Percentiles rank a stretch among this genome's conserved stretches.
These are phyloP conservation scores for Caenorhabditis macrosperma DNA, from an alignment of 2,888 invertebrate species.

Conservation along the genomic window DNA sequence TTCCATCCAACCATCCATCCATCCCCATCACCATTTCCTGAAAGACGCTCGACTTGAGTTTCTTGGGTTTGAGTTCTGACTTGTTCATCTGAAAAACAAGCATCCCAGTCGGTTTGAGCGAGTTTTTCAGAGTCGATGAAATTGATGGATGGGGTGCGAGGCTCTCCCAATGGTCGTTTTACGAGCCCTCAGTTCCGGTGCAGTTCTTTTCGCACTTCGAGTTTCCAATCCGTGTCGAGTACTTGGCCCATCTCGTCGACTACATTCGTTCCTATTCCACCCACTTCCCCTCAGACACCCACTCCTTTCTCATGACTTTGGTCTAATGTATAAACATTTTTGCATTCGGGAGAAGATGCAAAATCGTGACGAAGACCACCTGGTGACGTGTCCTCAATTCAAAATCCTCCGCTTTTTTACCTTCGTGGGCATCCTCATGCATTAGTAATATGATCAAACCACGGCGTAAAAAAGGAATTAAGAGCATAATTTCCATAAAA, in stretches of 20 bases:
- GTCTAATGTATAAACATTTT: constrained; percentile 35
- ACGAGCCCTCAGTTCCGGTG: constrained; percentile 39
- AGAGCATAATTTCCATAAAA: not conserved
- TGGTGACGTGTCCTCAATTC: constrained; percentile 30
- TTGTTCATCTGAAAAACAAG: constrained; percentile 25
- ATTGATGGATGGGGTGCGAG: constrained; percentile 40
- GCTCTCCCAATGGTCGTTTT: constrained; percentile 18
- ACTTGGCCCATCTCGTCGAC: not conserved
- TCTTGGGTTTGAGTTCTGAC: not conserved
- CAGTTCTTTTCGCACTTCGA: constrained; percentile 26
- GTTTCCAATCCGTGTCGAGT: constrained; percentile 21
- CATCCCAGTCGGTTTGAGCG: constrained; percentile 14
- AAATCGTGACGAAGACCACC: constrained; percentile 37
- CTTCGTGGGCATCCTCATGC: constrained; percentile 33
- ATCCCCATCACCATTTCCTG: not conserved
- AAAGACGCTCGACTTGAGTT: not conserved
- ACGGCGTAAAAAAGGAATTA: not conserved
- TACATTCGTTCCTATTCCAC: constrained; percentile 20
- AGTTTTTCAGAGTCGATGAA: constrained; percentile 27
- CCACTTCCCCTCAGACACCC: constrained; percentile 43
- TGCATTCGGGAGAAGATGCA: constrained; percentile 26
- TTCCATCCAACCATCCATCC: not conserved
- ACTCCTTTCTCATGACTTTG: constrained; percentile 33
- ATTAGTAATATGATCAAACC: constrained; percentile 27
- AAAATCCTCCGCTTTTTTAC: constrained; percentile 28